Evolutionary conservation across 1,140 invertebrate genomes (phyloP).

Genomic region (Drosophila varians): DNA sequence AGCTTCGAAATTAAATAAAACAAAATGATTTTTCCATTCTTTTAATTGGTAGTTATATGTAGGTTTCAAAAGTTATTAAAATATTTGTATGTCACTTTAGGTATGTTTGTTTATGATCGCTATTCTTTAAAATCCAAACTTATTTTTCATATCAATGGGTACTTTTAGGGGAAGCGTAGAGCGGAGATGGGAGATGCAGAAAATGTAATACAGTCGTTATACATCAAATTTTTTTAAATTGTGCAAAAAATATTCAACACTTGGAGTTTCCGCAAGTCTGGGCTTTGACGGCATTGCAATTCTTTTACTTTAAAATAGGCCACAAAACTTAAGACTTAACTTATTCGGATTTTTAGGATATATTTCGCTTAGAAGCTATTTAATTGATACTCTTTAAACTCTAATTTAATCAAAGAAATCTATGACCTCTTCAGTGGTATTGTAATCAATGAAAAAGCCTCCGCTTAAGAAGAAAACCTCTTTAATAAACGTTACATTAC

Average conservation of each 20-base stretch:
- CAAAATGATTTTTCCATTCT: neutral
- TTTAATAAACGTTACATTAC: neutral
- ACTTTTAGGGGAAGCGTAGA: neutral
- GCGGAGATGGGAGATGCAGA: slow-evolving; percentile 7
- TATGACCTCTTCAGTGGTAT: slow-evolving; percentile 37
- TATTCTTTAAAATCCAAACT: neutral
- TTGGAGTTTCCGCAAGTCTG: neutral
- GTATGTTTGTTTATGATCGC: slow-evolving; percentile 3
- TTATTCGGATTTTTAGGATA: slow-evolving; percentile 35
- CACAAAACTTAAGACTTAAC: slow-evolving; percentile 14
- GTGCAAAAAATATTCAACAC: slow-evolving; percentile 1
- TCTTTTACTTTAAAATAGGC: slow-evolving; percentile 1
- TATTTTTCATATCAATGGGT: slow-evolving; percentile 1
- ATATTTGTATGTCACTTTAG: slow-evolving; percentile 39
- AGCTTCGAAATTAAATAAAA: slow-evolving; percentile 1
- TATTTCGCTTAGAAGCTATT: slow-evolving; percentile 27
- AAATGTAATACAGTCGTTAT: slow-evolving; percentile 6
- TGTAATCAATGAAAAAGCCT: slow-evolving; percentile 5
- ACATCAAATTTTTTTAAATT: slow-evolving; percentile 12
- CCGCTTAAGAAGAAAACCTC: slow-evolving; percentile 2
- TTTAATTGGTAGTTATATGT: slow-evolving; percentile 2
- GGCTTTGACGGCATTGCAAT: neutral
- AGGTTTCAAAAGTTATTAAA: slow-evolving; percentile 12
- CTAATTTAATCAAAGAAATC: slow-evolving; percentile 38
- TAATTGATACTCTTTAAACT: slow-evolving; percentile 28